Evolutionary conservation across 1,140 invertebrate genomes (phyloP), one percentile per base, ranked within the genome.

Genomic region (Drosophila kohkoa): DNA sequence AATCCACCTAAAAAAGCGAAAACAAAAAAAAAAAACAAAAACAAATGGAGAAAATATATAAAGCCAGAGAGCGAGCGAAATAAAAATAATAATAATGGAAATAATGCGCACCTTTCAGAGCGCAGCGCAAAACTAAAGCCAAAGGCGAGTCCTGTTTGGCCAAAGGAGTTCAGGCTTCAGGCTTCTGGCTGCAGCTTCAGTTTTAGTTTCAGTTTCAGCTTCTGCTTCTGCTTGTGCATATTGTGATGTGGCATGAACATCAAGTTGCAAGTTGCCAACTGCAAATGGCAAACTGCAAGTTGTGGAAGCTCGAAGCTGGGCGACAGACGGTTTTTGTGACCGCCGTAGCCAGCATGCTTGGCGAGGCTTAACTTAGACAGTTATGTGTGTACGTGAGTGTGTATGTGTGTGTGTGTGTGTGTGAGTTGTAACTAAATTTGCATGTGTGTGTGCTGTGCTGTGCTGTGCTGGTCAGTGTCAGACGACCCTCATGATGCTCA

Each of bases 31-130:
- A 2, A 41, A 41, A 8, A 41, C 3, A 41, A 11, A 41, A 2
- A 41, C 20, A 20, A 20, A 2, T 20, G 20, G 20, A 10, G 4
- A 10, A 38, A 10, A 35, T 5, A 35, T 5, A 35, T 5, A 35
- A 10, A 38, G 35, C 6, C 6, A 38, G 35, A 35, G 32, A 38
- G 35, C 6, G 35, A 38, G 35, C 6, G 35, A 38, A 38, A 41
- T 41, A 41, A 41, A 41, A 41, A 41, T 41, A 41, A 41, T 41
- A 41, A 11, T 10, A 41, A 41, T 11, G 10, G 38, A 41, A 41
- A 80, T 85, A 77, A 83, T 80, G 77, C 85, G 81, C 81, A 83
- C 81, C 83, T 85, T 81, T 69, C 77, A 25, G 77, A 60, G 81
- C 63, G 72, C 80, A 58, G 60, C 45, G 68, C 81, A 81, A 74